Evolutionary conservation across 2,797 vertebrate genomes (phyloP), one percentile per base, ranked within the genome.

Genomic region (Anabacerthia variegaticeps): DNA sequence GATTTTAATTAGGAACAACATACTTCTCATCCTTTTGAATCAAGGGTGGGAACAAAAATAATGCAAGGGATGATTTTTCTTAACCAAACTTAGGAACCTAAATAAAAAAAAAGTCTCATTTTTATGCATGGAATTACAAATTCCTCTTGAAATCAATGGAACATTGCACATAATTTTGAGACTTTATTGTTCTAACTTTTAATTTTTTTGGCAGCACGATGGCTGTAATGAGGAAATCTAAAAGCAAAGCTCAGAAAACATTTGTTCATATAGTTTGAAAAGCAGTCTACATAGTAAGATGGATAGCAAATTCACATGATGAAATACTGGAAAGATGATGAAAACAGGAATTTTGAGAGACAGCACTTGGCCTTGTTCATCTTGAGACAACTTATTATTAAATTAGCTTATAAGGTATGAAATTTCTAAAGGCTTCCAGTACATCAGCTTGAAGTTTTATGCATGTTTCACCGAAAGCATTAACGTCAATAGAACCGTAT

Each of bases 81-180:
- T 52, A 52, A 1, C 2, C 24, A 82, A 24, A 37, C 3, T 27
- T 83, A 44, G 2, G 48, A 77, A 63, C 5, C 7, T 48, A 18
- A 58, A 26, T 66, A 37, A 10, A 52, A 76, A 76, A 37, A 84
- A 8, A 2, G 2, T 10, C 8, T 44, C 1, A 12, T 62, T 81
- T 81, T 66, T 23, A 51, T 7, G 36, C 10, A 26, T 5, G 1
- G 7, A 59, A 66, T 73, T 24, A 59, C 2, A 82, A 73, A 22
- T 48, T 66, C 15, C 52, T 91, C 7, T 46, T 78, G 8, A 85
- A 94, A 63, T 67, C 17, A 52, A 10, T 44, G 23, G 0, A 5
- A 3, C 0, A 0, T n/a, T 68, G 23, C 7, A 73, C 18, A n/a
- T 9, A 26, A 49, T 49, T 76, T 85, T 62, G 18, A 59, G 23